Percentiles rank a stretch among this genome's conserved stretches.
Conservation (phyloP, 2,888 invertebrate genomes). For the Cyaniris semiargus region DNA sequence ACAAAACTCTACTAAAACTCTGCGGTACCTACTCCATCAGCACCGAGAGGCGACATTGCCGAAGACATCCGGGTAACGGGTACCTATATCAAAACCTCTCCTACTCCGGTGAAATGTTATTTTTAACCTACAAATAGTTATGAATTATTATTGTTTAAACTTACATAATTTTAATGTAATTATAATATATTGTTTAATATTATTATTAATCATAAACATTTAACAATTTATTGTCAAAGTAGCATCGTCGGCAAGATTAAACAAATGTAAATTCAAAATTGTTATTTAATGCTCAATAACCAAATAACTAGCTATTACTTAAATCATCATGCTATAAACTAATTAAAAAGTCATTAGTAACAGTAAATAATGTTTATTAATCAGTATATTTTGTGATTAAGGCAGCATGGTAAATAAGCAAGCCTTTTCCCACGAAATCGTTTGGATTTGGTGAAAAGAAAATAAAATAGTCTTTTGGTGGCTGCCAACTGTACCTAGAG, state of each 20-base stretch:
- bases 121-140: too few species aligned
- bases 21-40: too few species aligned
- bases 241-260: conserved; percentile 24
- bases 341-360: neutral
- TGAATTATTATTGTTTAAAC: too few species aligned
- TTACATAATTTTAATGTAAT: too few species aligned
- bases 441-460: neutral
- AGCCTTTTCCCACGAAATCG: neutral
- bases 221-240: neutral
- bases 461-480: too few species aligned
- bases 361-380: conserved; percentile 3
- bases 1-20: too few species aligned
- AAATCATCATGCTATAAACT: conserved; percentile 18
- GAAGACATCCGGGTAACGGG: too few species aligned
- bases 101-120: too few species aligned
- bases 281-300: conserved; percentile 16
- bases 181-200: neutral
- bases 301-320: neutral
- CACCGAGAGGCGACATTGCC: too few species aligned
- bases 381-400: neutral
- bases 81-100: too few species aligned
- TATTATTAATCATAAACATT: neutral
- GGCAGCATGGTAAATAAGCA: neutral
- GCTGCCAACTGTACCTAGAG: too few species aligned
- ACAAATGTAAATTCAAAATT: conserved; percentile 26